Evolutionary conservation across 92 coral and sea anemone species (phyloP).

Genomic region (Epizoanthus scotinus): DNA sequence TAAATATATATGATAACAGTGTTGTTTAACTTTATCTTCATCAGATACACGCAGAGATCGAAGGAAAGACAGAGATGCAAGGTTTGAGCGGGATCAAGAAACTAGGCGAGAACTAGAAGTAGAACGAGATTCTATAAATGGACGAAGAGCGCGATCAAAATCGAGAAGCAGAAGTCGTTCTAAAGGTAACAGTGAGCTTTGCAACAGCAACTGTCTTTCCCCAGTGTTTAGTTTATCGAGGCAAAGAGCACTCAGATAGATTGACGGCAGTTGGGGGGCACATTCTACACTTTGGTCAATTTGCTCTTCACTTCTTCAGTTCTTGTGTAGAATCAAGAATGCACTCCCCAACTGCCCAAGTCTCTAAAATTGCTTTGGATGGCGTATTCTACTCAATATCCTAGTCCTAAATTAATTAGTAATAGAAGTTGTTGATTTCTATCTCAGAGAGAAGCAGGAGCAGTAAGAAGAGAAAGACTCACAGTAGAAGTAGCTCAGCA

Average conservation of each 20-base stretch:
- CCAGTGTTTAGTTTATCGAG: not conserved
- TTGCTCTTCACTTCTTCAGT: too few species aligned
- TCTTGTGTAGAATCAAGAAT: too few species aligned
- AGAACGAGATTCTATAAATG: not conserved
- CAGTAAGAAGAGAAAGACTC: constrained; percentile 7
- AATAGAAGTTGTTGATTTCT: not conserved
- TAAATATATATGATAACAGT: not conserved
- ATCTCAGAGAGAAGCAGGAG: constrained; percentile 23
- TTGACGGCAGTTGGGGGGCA: too few species aligned
- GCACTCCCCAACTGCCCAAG: too few species aligned
- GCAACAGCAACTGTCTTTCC: not conserved
- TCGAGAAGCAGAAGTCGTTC: constrained; percentile 20
- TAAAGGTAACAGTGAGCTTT: not conserved
- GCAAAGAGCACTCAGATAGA: not conserved
- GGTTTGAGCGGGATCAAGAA: not conserved
- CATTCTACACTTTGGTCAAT: too few species aligned
- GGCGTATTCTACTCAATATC: too few species aligned
- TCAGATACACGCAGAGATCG: constrained; percentile 1
- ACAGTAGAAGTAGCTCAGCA: constrained; percentile 26
- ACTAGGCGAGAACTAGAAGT: not conserved
- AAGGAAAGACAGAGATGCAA: not conserved
- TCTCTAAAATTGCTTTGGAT: too few species aligned
- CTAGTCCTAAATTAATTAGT: too few species aligned
- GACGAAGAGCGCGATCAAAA: constrained; percentile 12
- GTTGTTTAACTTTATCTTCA: not conserved